Evolutionary conservation across 2,888 invertebrate genomes (phyloP).

Genomic region (Lymantria monacha): DNA sequence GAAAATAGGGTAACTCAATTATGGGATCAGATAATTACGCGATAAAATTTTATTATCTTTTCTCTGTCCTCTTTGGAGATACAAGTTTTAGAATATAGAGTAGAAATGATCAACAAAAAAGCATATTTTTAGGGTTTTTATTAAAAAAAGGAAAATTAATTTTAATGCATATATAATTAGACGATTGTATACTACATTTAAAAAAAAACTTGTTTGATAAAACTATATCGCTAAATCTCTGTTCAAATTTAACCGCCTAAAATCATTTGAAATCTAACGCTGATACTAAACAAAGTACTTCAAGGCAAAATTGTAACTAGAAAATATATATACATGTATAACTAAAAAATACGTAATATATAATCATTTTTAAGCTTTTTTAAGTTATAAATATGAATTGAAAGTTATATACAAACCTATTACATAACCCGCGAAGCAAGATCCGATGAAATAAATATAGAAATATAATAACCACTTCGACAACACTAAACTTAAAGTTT

Average conservation of each 20-base stretch:
- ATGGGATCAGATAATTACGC: no score
- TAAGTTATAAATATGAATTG: slow-evolving; percentile 22
- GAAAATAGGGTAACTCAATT: no score
- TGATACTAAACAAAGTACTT: slow-evolving; percentile 26
- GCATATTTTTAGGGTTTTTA: no score
- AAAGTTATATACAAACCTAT: slow-evolving; percentile 36
- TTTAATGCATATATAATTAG: no score
- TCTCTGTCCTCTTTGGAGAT: no score
- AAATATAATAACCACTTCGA: slow-evolving; percentile 12
- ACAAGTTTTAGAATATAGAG: no score
- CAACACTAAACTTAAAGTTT: slow-evolving; percentile 20
- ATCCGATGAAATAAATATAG: slow-evolving; percentile 9
- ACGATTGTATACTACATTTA: no score
- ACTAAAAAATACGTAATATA: background rate
- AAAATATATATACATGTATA: slow-evolving; percentile 1
- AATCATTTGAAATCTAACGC: slow-evolving; percentile 1
- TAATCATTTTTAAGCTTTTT: slow-evolving; percentile 4
- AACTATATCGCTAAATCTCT: background rate
- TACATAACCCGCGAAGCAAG: slow-evolving; percentile 30
- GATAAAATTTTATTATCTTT: no score
- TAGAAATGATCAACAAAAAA: no score
- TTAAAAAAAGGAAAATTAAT: no score
- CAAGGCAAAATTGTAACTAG: slow-evolving; percentile 5
- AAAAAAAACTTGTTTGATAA: background rate
- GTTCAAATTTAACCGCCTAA: slow-evolving; percentile 3